phyloP scores from a whole-genome alignment of 2,888 invertebrate genomes.

The Protodeltote pygarga region DNA sequence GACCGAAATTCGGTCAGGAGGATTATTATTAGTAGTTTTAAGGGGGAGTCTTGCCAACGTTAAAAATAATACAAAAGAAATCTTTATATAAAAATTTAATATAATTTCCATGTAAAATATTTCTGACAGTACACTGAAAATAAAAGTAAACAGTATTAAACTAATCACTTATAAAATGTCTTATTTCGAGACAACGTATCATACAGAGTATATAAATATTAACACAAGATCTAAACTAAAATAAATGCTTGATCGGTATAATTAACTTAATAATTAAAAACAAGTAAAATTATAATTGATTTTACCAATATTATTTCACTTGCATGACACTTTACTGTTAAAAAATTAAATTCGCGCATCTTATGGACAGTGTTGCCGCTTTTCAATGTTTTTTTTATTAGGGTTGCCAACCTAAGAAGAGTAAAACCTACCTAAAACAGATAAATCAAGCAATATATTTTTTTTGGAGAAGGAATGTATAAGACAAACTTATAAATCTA shows the following conservation, averaged over 20 bases:
- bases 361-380: constrained; percentile 1
- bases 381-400: background rate
- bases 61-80: constrained; percentile 3
- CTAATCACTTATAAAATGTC: constrained; percentile 29
- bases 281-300: constrained; percentile 10
- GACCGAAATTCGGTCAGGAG: no score
- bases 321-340: constrained; percentile 15
- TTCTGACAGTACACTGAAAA: constrained; percentile 10
- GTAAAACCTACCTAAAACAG: no score
- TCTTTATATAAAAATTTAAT: constrained; percentile 15
- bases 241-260: constrained; percentile 49
- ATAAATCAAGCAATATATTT: no score
- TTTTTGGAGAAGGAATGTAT: no score
- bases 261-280: constrained; percentile 21
- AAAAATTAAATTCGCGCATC: background rate
- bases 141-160: constrained; percentile 21
- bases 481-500: no score
- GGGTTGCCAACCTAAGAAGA: constrained; percentile 5
- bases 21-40: no score
- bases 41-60: no score
- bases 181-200: constrained; percentile 34
- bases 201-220: constrained; percentile 50
- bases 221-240: constrained; percentile 48
- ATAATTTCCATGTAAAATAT: constrained; percentile 23
- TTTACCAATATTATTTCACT: constrained; percentile 14